A percentile compares a stretch with the other conserved stretches of the same genome.
These are phyloP conservation scores for Aphyosemion australe DNA, from an alignment of 2,113 vertebrate species.

Conservation along the genomic window DNA sequence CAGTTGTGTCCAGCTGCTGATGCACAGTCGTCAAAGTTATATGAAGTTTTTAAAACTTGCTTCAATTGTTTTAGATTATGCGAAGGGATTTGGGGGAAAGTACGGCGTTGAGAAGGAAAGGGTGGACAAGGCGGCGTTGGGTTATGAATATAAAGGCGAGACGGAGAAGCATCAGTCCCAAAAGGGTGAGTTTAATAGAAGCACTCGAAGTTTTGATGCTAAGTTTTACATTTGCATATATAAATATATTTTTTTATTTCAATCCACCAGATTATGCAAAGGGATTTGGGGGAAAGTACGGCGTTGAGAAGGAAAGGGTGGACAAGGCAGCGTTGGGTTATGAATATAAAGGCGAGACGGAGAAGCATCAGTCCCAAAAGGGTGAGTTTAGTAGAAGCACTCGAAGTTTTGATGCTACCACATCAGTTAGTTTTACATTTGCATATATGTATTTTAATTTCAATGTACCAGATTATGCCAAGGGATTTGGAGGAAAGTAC, in stretches of 20 bases:
- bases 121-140: slow-evolving; percentile 82
- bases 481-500: slow-evolving; percentile 89
- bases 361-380: slow-evolving; percentile 81
- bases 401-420: neutral
- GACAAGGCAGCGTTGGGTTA: slow-evolving; percentile 81
- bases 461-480: slow-evolving; percentile 82
- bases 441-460: too few species aligned
- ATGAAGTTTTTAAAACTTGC: neutral
- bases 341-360: slow-evolving; percentile 74
- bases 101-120: slow-evolving; percentile 85
- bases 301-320: slow-evolving; percentile 85
- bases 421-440: neutral
- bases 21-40: neutral
- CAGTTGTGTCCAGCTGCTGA: neutral
- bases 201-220: neutral
- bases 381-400: slow-evolving; percentile 39
- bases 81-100: slow-evolving; percentile 81
- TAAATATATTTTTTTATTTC: too few species aligned
- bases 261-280: slow-evolving; percentile 82
- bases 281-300: slow-evolving; percentile 83
- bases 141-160: slow-evolving; percentile 75
- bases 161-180: slow-evolving; percentile 81
- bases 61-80: slow-evolving; percentile 61
- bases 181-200: slow-evolving; percentile 60
- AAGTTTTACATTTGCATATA: neutral